phyloP scores from a whole-genome alignment of 2,113 vertebrate genomes.

The Rhea pennata region DNA sequence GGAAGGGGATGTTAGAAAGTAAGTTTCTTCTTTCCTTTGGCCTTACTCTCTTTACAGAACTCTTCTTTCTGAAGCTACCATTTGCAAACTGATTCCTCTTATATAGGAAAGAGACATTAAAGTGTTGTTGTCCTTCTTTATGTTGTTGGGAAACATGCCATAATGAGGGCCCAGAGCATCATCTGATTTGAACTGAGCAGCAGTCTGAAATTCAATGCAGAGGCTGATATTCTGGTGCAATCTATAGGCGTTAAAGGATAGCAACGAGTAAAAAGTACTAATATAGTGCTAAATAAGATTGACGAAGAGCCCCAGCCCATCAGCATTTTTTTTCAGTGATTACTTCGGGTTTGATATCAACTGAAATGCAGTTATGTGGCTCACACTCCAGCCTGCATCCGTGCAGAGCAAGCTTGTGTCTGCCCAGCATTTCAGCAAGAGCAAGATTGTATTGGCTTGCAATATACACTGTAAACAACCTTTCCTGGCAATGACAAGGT shows the following conservation, averaged over 20 bases:
- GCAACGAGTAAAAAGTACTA: background rate
- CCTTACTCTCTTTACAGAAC: background rate
- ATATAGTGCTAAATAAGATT: background rate
- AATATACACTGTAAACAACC: background rate
- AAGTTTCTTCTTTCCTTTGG: background rate
- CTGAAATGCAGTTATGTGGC: background rate
- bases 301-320: background rate
- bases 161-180: background rate
- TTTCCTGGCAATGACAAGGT: background rate
- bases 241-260: background rate
- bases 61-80: background rate
- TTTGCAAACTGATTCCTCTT: background rate
- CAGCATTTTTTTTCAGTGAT: background rate
- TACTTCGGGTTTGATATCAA: background rate
- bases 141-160: background rate
- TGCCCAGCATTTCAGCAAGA: background rate
- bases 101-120: background rate
- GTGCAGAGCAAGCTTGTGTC: background rate
- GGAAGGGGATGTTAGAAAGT: background rate
- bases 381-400: background rate
- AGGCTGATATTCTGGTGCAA: background rate
- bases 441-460: background rate
- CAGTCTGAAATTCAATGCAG: fast-evolving
- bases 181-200: background rate
- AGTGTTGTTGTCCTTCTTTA: background rate